A percentile compares a stretch with the other conserved stretches of the same genome.
phyloP scores from a whole-genome alignment of 2,797 vertebrate genomes.

The Sebastes ruberrimus region DNA sequence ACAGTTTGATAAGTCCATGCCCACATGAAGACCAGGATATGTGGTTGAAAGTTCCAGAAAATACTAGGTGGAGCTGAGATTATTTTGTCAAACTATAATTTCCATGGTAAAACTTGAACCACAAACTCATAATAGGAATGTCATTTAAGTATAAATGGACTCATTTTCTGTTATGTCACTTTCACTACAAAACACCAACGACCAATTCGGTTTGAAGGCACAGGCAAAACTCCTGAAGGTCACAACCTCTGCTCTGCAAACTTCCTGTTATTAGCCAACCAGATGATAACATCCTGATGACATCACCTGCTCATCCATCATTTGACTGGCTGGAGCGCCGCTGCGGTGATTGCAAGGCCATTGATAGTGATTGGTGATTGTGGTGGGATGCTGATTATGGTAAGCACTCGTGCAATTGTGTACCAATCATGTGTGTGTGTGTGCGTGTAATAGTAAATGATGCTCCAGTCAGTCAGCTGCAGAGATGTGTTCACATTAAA shows the following conservation, averaged over 20 bases:
- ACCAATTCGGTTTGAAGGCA: neutral
- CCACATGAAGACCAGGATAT: neutral
- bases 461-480: conserved; percentile 44
- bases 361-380: conserved; percentile 73
- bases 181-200: neutral
- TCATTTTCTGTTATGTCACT: neutral
- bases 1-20: neutral
- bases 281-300: conserved; percentile 77
- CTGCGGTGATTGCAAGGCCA: conserved; percentile 68
- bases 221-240: conserved; percentile 16
- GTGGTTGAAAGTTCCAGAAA: neutral
- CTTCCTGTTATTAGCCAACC: conserved; percentile 71
- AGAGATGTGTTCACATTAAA: conserved; percentile 50
- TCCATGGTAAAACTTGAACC: neutral
- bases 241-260: conserved; percentile 34
- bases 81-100: neutral
- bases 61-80: neutral
- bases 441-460: conserved; percentile 27
- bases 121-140: neutral
- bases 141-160: neutral
- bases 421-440: conserved; percentile 6
- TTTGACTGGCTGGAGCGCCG: conserved; percentile 19
- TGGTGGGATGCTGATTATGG: conserved; percentile 60
- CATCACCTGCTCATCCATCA: conserved; percentile 57
- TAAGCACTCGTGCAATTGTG: conserved; percentile 38